Conservation (phyloP, 2,888 invertebrate species). For the Sturmia bella region DNA sequence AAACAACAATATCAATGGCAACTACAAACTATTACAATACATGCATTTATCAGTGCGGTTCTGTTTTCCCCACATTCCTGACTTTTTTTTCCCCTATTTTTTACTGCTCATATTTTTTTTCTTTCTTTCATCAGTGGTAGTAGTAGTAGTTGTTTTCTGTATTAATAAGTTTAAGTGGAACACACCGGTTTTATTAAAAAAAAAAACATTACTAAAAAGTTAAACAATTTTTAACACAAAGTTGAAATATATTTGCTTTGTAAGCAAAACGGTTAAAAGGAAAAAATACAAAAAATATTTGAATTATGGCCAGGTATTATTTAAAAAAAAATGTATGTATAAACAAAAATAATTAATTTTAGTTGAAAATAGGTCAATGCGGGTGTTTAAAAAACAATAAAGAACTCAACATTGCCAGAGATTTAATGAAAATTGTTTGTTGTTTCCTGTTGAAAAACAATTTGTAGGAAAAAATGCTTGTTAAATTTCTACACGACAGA, state of each 20-base stretch:
- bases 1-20: slow-evolving; percentile 14
- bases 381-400: background rate
- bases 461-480: background rate
- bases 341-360: background rate
- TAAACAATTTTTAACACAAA: background rate
- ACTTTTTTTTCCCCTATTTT: background rate
- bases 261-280: background rate
- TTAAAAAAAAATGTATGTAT: background rate
- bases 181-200: background rate
- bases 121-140: background rate
- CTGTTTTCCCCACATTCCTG: background rate
- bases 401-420: background rate
- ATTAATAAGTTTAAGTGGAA: slow-evolving; percentile 11
- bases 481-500: background rate
- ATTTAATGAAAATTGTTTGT: background rate
- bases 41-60: too few species aligned
- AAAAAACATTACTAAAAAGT: too few species aligned
- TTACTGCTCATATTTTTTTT: background rate
- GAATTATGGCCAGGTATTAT: slow-evolving; percentile 17
- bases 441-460: background rate
- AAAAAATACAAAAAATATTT: slow-evolving; percentile 23
- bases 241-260: background rate
- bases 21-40: background rate
- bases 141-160: background rate
- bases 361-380: slow-evolving; percentile 10